Conservation (phyloP, 1,140 invertebrate genomes). For the Aphis gossypii region DNA sequence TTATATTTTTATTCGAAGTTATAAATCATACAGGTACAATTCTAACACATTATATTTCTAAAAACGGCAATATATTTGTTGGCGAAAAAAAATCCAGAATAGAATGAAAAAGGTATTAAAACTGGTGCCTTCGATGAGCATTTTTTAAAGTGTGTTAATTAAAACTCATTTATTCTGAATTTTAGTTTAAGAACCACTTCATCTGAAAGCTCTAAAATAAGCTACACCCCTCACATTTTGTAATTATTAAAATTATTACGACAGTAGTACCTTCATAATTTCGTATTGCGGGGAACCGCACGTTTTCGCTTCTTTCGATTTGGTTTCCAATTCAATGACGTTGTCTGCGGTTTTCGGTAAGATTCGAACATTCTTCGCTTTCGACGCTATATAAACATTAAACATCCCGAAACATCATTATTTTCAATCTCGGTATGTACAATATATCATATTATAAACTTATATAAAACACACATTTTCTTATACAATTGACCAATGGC, state of each 20-base stretch:
- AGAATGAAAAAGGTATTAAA: background rate
- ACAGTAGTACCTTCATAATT: slow-evolving; percentile 43
- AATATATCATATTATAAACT: background rate
- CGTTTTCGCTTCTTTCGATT: slow-evolving; percentile 35
- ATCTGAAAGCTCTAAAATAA: background rate
- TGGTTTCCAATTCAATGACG: background rate
- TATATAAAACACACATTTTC: background rate
- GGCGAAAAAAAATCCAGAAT: background rate
- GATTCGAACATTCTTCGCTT: background rate
- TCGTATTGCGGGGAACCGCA: slow-evolving; percentile 45
- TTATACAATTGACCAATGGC: background rate
- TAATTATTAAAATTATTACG: background rate
- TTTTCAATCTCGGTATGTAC: background rate
- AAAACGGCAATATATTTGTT: too few relatives aligned
- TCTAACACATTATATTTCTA: too few relatives aligned
- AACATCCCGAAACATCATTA: slow-evolving; percentile 55
- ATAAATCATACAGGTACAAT: too few relatives aligned
- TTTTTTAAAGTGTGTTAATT: background rate
- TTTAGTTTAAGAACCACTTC: background rate
- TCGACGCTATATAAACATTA: slow-evolving; percentile 27
- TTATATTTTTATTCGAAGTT: background rate
- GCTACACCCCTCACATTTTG: background rate
- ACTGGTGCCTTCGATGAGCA: background rate
- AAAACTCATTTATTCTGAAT: background rate
- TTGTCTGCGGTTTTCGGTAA: slow-evolving; percentile 38